Evolutionary conservation across 2,113 vertebrate species (phyloP), one percentile per base, ranked within the genome.

Genomic region (Anhinga anhinga): DNA sequence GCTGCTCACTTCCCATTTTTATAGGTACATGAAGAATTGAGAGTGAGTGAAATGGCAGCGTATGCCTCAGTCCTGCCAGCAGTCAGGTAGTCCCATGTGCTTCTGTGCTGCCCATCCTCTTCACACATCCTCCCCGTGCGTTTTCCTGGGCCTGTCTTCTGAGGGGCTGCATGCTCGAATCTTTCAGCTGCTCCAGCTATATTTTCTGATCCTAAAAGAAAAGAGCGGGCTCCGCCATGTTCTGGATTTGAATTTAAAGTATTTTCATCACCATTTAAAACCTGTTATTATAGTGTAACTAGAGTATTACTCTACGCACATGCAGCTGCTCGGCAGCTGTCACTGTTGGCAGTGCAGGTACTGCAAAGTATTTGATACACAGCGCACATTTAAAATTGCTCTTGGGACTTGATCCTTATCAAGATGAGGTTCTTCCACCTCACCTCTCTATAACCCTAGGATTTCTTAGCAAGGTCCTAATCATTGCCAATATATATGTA

Each of bases 261-360:
- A 42, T 38, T 74, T 70, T 67, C 34, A 38, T 82, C 16, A 34
- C 7, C 17, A 9, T 82, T 83, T 85, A 30, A 66, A 73, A 32
- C 44, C 20, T 52, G 22, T 74, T 70, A 3, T 6, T 45, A 4
- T 1, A 26, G 19, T 63, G 26, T 84, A 58, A 47, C 17, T 55
- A 17, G 42, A n/a, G 38, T 62, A 36, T 34, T 38, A 16, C 4
- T 10, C 6, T 30, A 23, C 20, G 13, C 0, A 0, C 12, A 3
- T 21, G 47, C 44, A 77, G 34, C 59, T 93, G 16, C 53, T 63
- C 22, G 82, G 65, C 71, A 74, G 69, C 32, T 56, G 22, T 63
- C 74, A 21, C 32, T 88, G 27, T 59, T 82, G 44, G 36, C 70
- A 79, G 8, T 12, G 32, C 47, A 71, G 77, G 66, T 56, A 44